Evolutionary conservation across 2,797 vertebrate species (phyloP).

Genomic region (Staurois parvus): DNA sequence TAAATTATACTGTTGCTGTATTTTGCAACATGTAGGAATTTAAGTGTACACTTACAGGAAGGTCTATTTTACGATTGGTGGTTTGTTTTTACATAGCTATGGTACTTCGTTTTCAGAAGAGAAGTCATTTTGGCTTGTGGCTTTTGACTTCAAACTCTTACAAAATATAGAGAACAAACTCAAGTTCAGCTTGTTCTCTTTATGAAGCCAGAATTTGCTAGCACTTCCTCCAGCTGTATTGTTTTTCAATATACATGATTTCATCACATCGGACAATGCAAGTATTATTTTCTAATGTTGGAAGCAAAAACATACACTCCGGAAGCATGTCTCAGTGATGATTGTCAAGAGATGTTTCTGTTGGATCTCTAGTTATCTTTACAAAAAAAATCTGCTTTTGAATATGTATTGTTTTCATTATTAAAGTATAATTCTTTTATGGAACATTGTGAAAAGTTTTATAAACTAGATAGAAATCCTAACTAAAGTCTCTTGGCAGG

Average conservation of each 20-base stretch:
- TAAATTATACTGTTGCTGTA: too few species aligned
- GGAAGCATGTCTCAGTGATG: constrained; percentile 1
- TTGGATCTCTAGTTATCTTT: constrained; percentile 19
- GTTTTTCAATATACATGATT: constrained; percentile 18
- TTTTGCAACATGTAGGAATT: neutral
- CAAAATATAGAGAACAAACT: neutral
- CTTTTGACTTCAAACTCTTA: neutral
- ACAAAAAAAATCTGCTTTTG: neutral
- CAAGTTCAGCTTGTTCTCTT: constrained; percentile 24
- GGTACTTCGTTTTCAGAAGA: neutral
- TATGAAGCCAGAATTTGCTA: neutral
- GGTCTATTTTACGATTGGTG: neutral
- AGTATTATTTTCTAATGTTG: constrained; percentile 37
- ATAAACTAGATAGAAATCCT: neutral
- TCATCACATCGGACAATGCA: constrained; percentile 37
- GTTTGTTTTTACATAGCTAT: neutral
- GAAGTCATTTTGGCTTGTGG: neutral
- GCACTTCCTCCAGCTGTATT: constrained; percentile 38
- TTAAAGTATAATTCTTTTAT: neutral
- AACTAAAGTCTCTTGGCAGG: neutral
- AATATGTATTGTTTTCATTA: neutral
- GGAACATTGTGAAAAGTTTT: neutral
- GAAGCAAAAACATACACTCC: constrained; percentile 23
- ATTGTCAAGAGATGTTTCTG: constrained; percentile 14
- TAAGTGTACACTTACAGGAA: too few species aligned